Conservation (phyloP, 2,113 vertebrate species). For the Galbula dea region DNA sequence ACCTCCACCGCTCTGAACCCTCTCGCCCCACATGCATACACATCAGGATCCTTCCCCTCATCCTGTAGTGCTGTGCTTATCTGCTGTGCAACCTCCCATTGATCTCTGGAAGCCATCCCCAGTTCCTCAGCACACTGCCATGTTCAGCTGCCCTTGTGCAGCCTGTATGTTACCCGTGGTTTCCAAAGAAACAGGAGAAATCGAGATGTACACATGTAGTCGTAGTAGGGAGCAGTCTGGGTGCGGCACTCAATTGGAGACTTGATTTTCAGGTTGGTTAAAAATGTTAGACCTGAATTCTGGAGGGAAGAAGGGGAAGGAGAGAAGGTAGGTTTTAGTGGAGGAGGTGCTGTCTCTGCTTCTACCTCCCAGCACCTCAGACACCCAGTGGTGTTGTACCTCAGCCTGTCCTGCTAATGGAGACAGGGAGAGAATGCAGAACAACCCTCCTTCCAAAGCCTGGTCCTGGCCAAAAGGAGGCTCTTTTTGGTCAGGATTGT, state of each 20-base stretch:
- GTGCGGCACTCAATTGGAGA: conserved; percentile 46
- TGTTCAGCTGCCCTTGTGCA: conserved; percentile 12
- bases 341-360: background rate
- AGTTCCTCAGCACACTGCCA: background rate
- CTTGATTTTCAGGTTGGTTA: conserved; percentile 55
- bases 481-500: background rate
- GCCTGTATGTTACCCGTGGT: conserved; percentile 23
- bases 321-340: background rate
- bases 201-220: conserved; percentile 37
- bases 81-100: background rate
- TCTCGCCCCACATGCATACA: no score
- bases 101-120: background rate
- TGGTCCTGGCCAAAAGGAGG: background rate
- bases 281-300: conserved; percentile 49
- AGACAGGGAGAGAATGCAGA: background rate
- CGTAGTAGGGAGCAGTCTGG: background rate
- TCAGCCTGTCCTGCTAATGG: background rate
- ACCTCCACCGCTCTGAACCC: background rate
- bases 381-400: background rate
- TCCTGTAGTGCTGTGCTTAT: no score
- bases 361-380: background rate
- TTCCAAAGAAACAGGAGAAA: conserved; percentile 55
- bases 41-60: background rate
- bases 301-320: background rate
- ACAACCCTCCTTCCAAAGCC: background rate